phyloP scores from a whole-genome alignment of 2,888 invertebrate species.

The Serrognathus titanus region DNA sequence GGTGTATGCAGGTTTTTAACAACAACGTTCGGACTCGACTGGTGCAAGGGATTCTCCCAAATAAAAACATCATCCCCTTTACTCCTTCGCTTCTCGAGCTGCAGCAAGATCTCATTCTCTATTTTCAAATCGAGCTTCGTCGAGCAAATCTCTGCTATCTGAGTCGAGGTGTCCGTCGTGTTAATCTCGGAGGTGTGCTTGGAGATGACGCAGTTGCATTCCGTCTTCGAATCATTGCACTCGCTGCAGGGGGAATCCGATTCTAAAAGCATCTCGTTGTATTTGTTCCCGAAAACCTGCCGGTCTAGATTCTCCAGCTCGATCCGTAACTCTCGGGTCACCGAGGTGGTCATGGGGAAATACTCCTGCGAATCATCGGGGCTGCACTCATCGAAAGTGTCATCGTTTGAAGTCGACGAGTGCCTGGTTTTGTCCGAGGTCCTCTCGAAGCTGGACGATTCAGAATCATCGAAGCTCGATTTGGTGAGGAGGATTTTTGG shows the following conservation, averaged over 20 bases:
- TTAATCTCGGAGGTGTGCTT: slow-evolving; percentile 15
- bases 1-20: slow-evolving; percentile 56
- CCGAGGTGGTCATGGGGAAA: slow-evolving; percentile 83
- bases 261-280: slow-evolving; percentile 34
- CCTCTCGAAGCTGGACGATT: slow-evolving; percentile 44
- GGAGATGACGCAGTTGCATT: slow-evolving; percentile 16
- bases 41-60: slow-evolving; percentile 76
- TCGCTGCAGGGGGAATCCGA: slow-evolving; percentile 23
- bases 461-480: slow-evolving; percentile 52
- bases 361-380: slow-evolving; percentile 81
- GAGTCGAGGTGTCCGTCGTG: slow-evolving; percentile 15
- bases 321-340: slow-evolving; percentile 76
- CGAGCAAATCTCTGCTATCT: slow-evolving; percentile 13
- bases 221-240: slow-evolving; percentile 16
- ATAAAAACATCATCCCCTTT: slow-evolving; percentile 57
- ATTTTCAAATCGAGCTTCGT: slow-evolving; percentile 20
- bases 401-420: slow-evolving; percentile 41
- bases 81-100: slow-evolving; percentile 13
- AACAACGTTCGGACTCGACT: slow-evolving; percentile 49
- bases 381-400: slow-evolving; percentile 60
- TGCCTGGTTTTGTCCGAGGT: slow-evolving; percentile 37
- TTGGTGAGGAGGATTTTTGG: slow-evolving; percentile 53
- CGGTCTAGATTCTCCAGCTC: slow-evolving; percentile 82
- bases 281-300: slow-evolving; percentile 69
- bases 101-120: not conserved